A percentile compares a stretch with the other conserved stretches of the same genome.
These are phyloP conservation scores for Megathymus violae DNA, from an alignment of 1,140 invertebrate species.

Conservation along the genomic window DNA sequence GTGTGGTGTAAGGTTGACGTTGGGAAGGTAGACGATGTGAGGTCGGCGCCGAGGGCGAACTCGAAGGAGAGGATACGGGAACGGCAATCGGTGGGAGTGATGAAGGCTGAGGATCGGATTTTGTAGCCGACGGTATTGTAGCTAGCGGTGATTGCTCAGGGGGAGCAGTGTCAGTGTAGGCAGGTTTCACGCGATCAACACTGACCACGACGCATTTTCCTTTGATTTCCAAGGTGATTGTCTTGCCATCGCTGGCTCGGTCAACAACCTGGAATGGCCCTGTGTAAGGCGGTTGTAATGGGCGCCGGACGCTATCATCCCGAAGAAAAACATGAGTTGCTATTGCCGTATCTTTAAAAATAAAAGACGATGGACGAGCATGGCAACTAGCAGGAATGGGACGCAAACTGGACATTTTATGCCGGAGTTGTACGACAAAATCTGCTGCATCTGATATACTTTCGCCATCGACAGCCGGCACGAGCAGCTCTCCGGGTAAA, in stretches of 20 bases:
- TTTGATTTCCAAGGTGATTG: background rate
- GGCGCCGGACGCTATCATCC: conserved; percentile 8
- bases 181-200: background rate
- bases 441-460: background rate
- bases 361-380: background rate
- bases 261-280: background rate
- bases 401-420: conserved; percentile 1
- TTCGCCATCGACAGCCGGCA: too few species aligned
- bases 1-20: background rate
- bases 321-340: conserved; percentile 1
- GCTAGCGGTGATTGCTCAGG: too few species aligned
- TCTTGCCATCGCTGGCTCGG: background rate
- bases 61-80: too few species aligned
- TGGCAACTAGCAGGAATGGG: background rate
- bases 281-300: background rate
- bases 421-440: conserved; percentile 1
- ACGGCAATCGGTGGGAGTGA: too few species aligned
- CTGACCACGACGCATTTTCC: background rate
- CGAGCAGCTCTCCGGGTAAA: too few species aligned
- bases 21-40: too few species aligned
- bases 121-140: too few species aligned
- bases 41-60: too few species aligned
- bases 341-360: background rate
- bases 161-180: background rate
- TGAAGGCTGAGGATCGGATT: too few species aligned